Evolutionary conservation across 2,888 invertebrate species (phyloP), one percentile per base, ranked within the genome.

Genomic region (Synergus laeviventris): DNA sequence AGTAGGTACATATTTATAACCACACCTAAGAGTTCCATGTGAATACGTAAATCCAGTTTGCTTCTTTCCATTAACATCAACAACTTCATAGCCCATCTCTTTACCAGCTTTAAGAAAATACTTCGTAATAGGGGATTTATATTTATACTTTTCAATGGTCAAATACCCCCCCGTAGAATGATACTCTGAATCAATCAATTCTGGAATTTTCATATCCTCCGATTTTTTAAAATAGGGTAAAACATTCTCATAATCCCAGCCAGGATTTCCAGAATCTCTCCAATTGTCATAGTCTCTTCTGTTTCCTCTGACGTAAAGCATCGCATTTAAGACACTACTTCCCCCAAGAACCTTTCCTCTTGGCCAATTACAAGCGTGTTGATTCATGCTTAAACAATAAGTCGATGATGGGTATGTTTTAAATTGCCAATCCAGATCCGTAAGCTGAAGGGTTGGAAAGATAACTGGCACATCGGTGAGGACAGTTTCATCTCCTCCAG

Each of bases 301-400:
- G 89, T 98, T 97, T 0, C 98, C 98, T 77, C 98, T 92, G 4
- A 97, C 91, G 87, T 98, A 98, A 0, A 97, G 91, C 98, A 98
- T 98, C 90, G 97, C 97, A 91, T 98, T 98, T 0, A 98, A 92
- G 0, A 97, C 97, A 54, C 96, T 96, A 16, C 96, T 96, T 0
- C 98, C 98, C 0, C 98, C 98, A 1, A 98, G 92, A 0, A 97
- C 97, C 90, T 97, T 98, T 0, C 98, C 98, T 21, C 98, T 92
- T 0, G 97, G 97, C 97, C 97, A 97, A 91, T 97, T 97, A 90
- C 97, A 97, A 45, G 97, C 93, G 8, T 95, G 94, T 49, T 94
- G 94, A 85, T 94, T 94, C 97, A 97, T 92, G 96, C 97, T 97
- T 87, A 97, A 92, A 89, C 97, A 97, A 18, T 94, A 93, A 8